Evolutionary conservation across 2,113 vertebrate species (phyloP).

Genomic region (Reinhardtius hippoglossoides): DNA sequence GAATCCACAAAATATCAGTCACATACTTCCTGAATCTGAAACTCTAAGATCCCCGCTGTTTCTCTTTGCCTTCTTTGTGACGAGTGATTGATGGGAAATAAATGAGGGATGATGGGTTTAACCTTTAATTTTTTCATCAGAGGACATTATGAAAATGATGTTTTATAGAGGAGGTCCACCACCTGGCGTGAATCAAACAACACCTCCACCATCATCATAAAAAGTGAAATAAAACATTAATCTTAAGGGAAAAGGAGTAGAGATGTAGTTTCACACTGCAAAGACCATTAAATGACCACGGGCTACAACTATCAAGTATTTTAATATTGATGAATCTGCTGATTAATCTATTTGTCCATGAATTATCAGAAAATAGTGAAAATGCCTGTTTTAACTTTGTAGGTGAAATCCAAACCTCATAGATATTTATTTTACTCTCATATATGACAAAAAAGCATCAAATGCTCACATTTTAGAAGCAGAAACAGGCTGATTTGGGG

Average conservation of each 20-base stretch:
- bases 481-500: too few relatives aligned
- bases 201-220: background rate
- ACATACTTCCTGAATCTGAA: slow-evolving; percentile 6
- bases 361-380: background rate
- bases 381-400: background rate
- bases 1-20: slow-evolving; percentile 13
- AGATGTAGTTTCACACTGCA: slow-evolving; percentile 11
- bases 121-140: background rate
- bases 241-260: background rate
- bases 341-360: background rate
- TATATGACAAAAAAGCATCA: background rate
- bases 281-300: background rate
- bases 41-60: background rate
- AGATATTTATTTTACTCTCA: background rate
- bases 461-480: background rate
- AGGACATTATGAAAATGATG: background rate
- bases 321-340: background rate
- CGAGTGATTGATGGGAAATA: background rate
- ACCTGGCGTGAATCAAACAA: background rate
- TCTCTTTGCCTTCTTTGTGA: background rate
- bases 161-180: background rate
- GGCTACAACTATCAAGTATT: too few relatives aligned
- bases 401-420: background rate
- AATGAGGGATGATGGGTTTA: slow-evolving; percentile 17
- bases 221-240: slow-evolving; percentile 25